A percentile compares a stretch with the other conserved stretches of the same genome.
Conservation (phyloP, 2,888 invertebrate genomes). For the Pediacus dermestoides region DNA sequence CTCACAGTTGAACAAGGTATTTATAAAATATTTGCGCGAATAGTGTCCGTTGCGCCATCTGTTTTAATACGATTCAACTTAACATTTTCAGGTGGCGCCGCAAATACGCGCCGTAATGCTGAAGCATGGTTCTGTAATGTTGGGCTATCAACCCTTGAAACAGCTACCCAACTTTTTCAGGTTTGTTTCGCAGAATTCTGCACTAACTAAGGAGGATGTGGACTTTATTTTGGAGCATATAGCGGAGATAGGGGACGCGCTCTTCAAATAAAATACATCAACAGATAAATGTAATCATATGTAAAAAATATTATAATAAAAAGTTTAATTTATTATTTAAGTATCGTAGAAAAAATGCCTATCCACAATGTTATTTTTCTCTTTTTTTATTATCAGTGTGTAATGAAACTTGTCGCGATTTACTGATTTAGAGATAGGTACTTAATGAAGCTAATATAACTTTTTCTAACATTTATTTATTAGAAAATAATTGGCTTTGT, state of each 20-base stretch:
- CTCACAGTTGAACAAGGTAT: slow-evolving; percentile 48
- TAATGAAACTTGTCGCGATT: too few species aligned
- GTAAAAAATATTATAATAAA: too few species aligned
- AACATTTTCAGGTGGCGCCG: slow-evolving; percentile 57
- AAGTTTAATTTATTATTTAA: too few species aligned
- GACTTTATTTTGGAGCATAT: slow-evolving; percentile 62
- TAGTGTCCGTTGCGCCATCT: neutral
- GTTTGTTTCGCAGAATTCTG: slow-evolving; percentile 61
- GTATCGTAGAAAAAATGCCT: too few species aligned
- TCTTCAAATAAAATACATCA: slow-evolving; percentile 24
- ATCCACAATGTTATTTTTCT: too few species aligned
- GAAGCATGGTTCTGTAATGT: slow-evolving; percentile 61
- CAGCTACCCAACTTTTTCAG: slow-evolving; percentile 64
- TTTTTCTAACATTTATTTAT: too few species aligned
- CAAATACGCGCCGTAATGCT: slow-evolving; percentile 64
- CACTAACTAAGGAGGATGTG: slow-evolving; percentile 55
- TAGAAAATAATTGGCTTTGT: too few species aligned
- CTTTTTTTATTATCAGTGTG: too few species aligned
- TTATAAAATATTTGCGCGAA: slow-evolving; percentile 10
- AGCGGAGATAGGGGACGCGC: slow-evolving; percentile 52
- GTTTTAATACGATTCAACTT: neutral
- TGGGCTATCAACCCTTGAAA: slow-evolving; percentile 63
- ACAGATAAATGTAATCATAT: too few species aligned
- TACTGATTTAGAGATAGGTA: too few species aligned
- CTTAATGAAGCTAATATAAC: too few species aligned